Base-by-base conservation (phyloP, 2,113 vertebrate species). In the Corydoras maculifer region DNA sequence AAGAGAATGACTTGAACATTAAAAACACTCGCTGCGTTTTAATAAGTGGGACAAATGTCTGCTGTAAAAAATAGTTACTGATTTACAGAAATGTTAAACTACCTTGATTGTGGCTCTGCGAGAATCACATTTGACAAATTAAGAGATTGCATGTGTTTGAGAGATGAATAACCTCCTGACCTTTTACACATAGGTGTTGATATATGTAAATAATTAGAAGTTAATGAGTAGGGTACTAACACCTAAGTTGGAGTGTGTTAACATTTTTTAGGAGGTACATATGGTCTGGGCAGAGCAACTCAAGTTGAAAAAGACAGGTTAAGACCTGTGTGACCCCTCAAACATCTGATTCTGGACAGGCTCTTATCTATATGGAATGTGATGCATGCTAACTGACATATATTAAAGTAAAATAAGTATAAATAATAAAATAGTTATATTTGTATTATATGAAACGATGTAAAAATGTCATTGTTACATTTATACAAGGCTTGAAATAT, bases 241-340 rank as follows among this genome's bases (percentile, higher is more conserved):
- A 43, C 35, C 35, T 43, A 43, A 8, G 35, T 43, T 43, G 35
- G 4, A 43, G 1, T 43, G 35, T 43, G 35, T 43, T 43, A 4
- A 43, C 35, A 43, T 43, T 43, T 2, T 43, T 43, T 12, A n/a
- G 14, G 9, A 9, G 53, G 10, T 5, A 31, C 32, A 12, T 30
- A 51, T 29, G 35, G 35, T 43, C 30, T 68, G 49, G 53, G 58
- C 58, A 58, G 55, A 13, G 18, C 4, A 55, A 64, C 43, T 68
- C 63, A 71, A 31, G 54, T 32, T 70, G 43, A 2, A 54, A 13
- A 5, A 57, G 71, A 58, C 57, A 60, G 43, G 61, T 61, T 59
- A 71, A n/a, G 59, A 64, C 64, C 72, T 58, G 73, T 6, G 3
- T 75, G 77, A 75, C 72, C 68, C 15, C 48, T 58, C 69, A 55